Base-by-base conservation (phyloP, 2,888 invertebrate species). In the Dynastes grantii region DNA sequence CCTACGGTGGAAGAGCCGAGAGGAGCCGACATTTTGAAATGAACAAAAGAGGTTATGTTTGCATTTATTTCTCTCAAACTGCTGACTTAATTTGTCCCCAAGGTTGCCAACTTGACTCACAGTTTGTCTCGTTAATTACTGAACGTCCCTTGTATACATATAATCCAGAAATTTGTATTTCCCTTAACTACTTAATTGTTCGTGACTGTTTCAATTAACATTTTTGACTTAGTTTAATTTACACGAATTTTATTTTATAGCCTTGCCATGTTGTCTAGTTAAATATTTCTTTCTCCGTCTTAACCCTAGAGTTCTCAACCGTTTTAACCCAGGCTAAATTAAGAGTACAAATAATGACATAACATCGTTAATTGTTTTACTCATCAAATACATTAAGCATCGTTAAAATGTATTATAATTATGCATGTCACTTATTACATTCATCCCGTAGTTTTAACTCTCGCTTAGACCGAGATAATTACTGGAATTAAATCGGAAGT, bases 351-450 rank as follows among this genome's bases (percentile, higher is more conserved):
- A 79, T 76, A 79, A 79, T 79, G 79, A 79, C 79, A 79, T 79
- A 79, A 79, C 45, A 71, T 71, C 16, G 32, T 63, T 76, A 79
- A 79, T 68, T 79, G 79, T 76, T 79, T 79, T 68, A 76, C 63
- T 79, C 79, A 79, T 79, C 79, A 79, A 79, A 79, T 79, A 40
- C 55, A 79, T 79, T 79, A 79, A 79, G 79, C 49, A 71, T 76
- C 53, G 76, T 79, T 79, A 68, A 76, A 73, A 22, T 75, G 29
- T 75, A 61, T 75, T 61, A 61, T 32, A 55, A 58, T 71, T 71
- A 71, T 71, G 55, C 61, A 49, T 75, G 73, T 58, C 37, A 13
- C n/a, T 16, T 45, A 51, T 29, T 45, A 13, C 27, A 40, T 5
- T n/a, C 45, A 49, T 13, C 40, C 61, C 55, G 6, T 29, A 27